A percentile compares a stretch with the other conserved stretches of the same genome.
Conservation (phyloP, 37 sponge, comb jelly and placozoan species). For the Halichondria panicea region DNA sequence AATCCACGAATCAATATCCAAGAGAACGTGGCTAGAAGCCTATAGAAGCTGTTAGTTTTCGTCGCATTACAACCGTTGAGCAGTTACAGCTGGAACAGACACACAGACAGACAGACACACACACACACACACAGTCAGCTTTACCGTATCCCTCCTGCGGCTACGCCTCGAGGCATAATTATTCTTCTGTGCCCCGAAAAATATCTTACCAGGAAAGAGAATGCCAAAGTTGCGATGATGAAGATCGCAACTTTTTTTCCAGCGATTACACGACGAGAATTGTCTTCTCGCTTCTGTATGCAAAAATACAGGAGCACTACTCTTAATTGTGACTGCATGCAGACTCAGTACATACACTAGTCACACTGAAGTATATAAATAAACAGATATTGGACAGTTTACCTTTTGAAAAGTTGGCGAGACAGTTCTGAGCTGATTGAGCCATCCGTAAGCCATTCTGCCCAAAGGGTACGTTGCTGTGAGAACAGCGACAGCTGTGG, state of each 20-base stretch:
- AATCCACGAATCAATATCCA: too few species aligned
- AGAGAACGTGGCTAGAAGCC: too few species aligned
- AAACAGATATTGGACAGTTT: background rate
- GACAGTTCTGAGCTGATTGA: slow-evolving; percentile 52
- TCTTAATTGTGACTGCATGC: background rate
- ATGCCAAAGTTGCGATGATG: background rate
- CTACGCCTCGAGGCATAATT: too few species aligned
- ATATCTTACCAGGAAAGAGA: slow-evolving; percentile 32
- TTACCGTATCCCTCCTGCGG: too few species aligned
- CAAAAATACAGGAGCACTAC: background rate
- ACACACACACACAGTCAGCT: too few species aligned
- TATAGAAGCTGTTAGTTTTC: too few species aligned
- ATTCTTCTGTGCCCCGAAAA: too few species aligned
- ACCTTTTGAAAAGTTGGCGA: slow-evolving; percentile 60
- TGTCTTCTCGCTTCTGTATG: background rate
- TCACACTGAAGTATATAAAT: background rate
- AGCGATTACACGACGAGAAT: slow-evolving; percentile 2
- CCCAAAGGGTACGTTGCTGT: slow-evolving; percentile 64
- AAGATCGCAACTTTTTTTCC: slow-evolving; percentile 30
- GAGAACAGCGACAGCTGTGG: slow-evolving; percentile 51
- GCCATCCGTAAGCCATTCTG: slow-evolving; percentile 61
- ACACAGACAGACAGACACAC: too few species aligned
- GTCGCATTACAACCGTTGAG: too few species aligned
- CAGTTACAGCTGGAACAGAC: too few species aligned
- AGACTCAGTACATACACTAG: background rate